Base-by-base conservation (phyloP, 2,113 vertebrate genomes). In the Boleophthalmus pectinirostris region DNA sequence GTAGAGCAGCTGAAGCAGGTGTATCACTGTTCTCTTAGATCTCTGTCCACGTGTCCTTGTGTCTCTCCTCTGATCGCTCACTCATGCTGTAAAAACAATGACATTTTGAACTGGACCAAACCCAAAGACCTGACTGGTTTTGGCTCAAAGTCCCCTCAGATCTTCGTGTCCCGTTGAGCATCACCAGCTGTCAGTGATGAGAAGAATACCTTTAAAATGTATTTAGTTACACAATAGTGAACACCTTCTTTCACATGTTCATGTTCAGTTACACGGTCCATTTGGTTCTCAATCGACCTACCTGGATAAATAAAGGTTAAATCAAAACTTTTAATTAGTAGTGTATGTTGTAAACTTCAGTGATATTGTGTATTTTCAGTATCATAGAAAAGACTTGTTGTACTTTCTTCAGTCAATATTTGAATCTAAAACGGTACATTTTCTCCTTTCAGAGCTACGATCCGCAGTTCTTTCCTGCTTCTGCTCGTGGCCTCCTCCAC, bases 391-490 rank as follows among this genome's bases (percentile, higher is more conserved):
- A 20, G 47, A 20, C 4, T 3, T 0, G 4, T 18, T 20, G 3
- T 51, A 51, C 47, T 6, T 20, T 51, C 3, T 20, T 4, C 20
- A 21, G 51, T 21, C n/a, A 0, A 53, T 53, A 21, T 21, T 11
- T 21, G 0, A 8, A 7, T 11, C 9, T 54, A 21, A 54, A n/a
- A 9, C 20, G 15, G 13, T 15, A 14, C 24, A 15, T 58, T 14
- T 25, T 58, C 3, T 14, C 23, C 21, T 23, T 68, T 1, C 92
- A 97, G 97, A 91, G 94, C 94, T 70, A 96, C 95, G 68, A 93
- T 98, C 80, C 96, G 96, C 49, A 97, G 95, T 87, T 96, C 97
- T 91, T 97, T 98, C 90, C 90, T 98, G 84, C 94, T 99, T 68
- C 91, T 99, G 78, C 95, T 99, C 81, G 92, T 99, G 79, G 95